Evolutionary conservation across 2,797 vertebrate species (phyloP), one percentile per base, ranked within the genome.

Genomic region (Cheirogaleus major): DNA sequence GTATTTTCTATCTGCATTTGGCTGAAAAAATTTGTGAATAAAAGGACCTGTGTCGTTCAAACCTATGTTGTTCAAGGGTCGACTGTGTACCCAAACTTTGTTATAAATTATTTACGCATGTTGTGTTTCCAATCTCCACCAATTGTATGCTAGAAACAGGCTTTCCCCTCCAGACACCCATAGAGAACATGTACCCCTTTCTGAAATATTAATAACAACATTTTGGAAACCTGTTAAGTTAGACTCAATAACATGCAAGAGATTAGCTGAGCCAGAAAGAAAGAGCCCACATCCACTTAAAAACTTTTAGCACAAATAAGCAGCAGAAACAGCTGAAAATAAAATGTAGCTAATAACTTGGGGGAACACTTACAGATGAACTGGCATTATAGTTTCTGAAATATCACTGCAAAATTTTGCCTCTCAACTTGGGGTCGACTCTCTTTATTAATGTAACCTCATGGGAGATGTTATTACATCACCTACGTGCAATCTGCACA

Each of bases 361-460:
- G 18, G 81, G 59, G 8, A 0, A 88, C 69, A 96, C 86, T n/a
- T 89, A 84, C 14, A 91, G 70, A 84, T 85, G 27, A 96, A 93
- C 5, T 38, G 22, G 65, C 92, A 93, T 85, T 96, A 43, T 32
- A 89, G 38, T 70, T 96, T 93, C 84, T 96, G 95, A 97, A 78
- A 88, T 32, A 95, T 52, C 43, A 85, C 32, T 25, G 55, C 91
- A 75, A 94, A 98, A n/a, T 96, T 97, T 91, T 94, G 50, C 63
- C 83, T 97, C 30, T 76, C 15, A 67, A 92, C 38, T 73, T 79
- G 27, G 23, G 95, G 32, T 65, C 96, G 32, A 81, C 83, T 89
- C 48, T 93, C 95, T 97, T 93, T 97, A 57, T 95, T 97, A 95
- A 90, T 15, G 95, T 82, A 85, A 79, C 76, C 87, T 84, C 32